Conservation (phyloP, 2,888 invertebrate genomes). For the Congeria kusceri region DNA sequence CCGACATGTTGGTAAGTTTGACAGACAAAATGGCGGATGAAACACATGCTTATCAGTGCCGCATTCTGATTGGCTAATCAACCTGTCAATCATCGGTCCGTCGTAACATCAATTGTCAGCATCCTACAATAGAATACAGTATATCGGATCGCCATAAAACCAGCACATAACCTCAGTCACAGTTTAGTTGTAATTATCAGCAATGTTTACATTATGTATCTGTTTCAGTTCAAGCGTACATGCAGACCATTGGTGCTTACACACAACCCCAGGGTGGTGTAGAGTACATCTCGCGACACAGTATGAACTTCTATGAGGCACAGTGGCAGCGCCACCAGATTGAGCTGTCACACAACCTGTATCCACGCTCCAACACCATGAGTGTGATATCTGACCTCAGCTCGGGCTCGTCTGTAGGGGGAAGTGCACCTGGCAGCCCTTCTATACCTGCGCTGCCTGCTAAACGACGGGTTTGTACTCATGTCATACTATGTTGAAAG, state of each 20-base stretch:
- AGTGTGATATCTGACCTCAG: conserved; percentile 82
- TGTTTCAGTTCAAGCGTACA: conserved; percentile 93
- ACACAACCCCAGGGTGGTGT: conserved; percentile 91
- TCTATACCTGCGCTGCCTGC: conserved; percentile 75
- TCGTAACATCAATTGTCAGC: too few relatives aligned
- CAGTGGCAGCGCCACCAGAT: conserved; percentile 87
- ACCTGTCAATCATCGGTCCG: too few relatives aligned
- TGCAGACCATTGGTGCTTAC: conserved; percentile 97
- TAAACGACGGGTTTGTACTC: conserved; percentile 72
- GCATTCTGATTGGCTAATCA: too few relatives aligned
- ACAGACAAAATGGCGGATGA: too few relatives aligned
- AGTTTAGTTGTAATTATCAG: too few relatives aligned
- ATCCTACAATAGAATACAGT: too few relatives aligned
- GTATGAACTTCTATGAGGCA: conserved; percentile 89
- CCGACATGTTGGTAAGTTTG: too few relatives aligned
- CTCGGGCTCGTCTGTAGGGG: conserved; percentile 74
- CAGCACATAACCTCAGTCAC: too few relatives aligned
- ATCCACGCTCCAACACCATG: conserved; percentile 83
- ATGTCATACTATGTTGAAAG: neutral
- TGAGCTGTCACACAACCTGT: conserved; percentile 80
- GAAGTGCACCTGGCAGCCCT: conserved; percentile 69
- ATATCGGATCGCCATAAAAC: too few relatives aligned
- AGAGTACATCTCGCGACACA: conserved; percentile 94
- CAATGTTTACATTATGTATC: too few relatives aligned
- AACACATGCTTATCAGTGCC: too few relatives aligned